Evolutionary conservation across 2,797 vertebrate species (phyloP), one percentile per base, ranked within the genome.

Genomic region (Characodon lateralis): DNA sequence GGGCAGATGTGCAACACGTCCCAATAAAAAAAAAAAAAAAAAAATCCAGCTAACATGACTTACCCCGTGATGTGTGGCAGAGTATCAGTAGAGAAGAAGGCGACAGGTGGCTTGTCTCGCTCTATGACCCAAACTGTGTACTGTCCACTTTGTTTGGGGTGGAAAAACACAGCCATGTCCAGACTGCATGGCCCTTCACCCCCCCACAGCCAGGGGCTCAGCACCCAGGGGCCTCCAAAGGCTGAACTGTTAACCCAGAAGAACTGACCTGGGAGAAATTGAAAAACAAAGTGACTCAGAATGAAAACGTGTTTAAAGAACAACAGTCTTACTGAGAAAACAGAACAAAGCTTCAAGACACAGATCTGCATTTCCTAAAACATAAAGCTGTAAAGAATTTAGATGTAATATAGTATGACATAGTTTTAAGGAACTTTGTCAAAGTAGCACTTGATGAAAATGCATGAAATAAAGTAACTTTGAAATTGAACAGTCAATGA

Each of bases 71-170:
- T 94, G 81, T 78, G 93, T 0, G 94, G 94, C 66, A 95, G 85
- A 0, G 94, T 91, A 80, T 95, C 93, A 0, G 95, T 95, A 73
- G 95, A 95, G 84, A 96, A 92, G 81, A 96, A 92, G 65, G 90
- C 80, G 13, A 92, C 84, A 0, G 94, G 94, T 0, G 83, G 81
- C 88, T 95, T 94, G 90, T 96, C 95, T 63, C 95, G 88, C 91
- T 95, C 94, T 58, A 94, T 92, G 28, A 95, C 93, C 94, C 94
- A 94, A 73, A 95, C 91, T 51, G 94, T 95, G 88, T 96, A 96
- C 16, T 89, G 92, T 0, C 96, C 95, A 3, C 89, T 95, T 83
- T 95, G 95, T 81, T 86, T 90, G 8, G 95, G 95, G 81, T 96
- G 95, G 35, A 96, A 90, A 89, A 95, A 95, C 71, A 96, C 85